Base-by-base conservation (phyloP, 2,888 invertebrate species). In the Nomada goodeniana region DNA sequence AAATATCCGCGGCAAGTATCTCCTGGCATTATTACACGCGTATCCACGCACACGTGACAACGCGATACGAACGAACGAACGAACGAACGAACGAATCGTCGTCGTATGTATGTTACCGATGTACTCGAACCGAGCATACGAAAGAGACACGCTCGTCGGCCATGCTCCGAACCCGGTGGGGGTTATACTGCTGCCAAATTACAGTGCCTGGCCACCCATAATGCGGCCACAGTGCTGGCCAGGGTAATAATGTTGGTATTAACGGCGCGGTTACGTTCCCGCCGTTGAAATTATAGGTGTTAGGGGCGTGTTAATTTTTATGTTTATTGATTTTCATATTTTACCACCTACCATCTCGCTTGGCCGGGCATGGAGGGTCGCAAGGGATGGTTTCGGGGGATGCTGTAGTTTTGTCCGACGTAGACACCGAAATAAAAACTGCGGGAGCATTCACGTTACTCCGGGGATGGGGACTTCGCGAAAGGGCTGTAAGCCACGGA, bases 321-420 rank as follows among this genome's bases (percentile, higher is more conserved):
- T 91, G 91, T 91, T 93, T 92, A 93, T 93, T 93, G 93, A 93
- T 93, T 93, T 93, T 93, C 91, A 91, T 91, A 90, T 91, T 93
- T 93, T 92, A 93, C 91, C 93, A 92, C 92, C 91, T 88, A 88
- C 71, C 83, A 44, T 11, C 71, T 53, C 63, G 57, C 26, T 26
- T 36, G 26, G 4, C 4, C 20, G 15, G 13, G n/a, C 20, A 26
- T 2, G 53, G 68, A 20, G 65, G 26, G 47, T 7, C 13, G 29
- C 20, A 59, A 61, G 80, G 78, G 64, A 26, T 64, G 63, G 57
- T n/a, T 26, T 15, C 59, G 11, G n/a, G 13, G 71, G 65, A n/a
- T 64, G 55, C 15, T 29, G 44, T 1, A 26, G 42, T 36, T 57
- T 2, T 36, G 20, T 20, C 36, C 23, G 2, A n/a, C 18, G 44